Evolutionary conservation across 2,797 vertebrate species (phyloP).

Genomic region (Sebastes wilsoni): DNA sequence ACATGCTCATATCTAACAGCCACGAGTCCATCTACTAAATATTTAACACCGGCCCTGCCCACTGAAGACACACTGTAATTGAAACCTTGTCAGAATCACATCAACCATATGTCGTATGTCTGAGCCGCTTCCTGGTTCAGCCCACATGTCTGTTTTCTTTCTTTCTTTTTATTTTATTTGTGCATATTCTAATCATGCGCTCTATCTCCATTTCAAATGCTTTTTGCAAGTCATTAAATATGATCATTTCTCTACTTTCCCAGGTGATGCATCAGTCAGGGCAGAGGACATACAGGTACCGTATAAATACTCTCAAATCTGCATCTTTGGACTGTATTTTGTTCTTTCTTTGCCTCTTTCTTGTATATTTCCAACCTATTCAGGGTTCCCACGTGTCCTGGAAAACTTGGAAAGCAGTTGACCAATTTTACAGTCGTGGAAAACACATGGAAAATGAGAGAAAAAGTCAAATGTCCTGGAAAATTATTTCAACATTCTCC

Average conservation of each 20-base stretch:
- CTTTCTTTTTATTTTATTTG: not conserved
- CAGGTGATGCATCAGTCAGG: conserved; percentile 71
- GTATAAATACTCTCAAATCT: not conserved
- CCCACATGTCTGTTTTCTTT: not conserved
- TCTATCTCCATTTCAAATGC: not conserved
- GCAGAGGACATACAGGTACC: conserved; percentile 72
- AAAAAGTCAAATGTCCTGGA: too few species aligned
- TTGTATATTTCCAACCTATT: not conserved
- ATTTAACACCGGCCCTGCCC: conserved; percentile 43
- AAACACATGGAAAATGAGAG: too few species aligned
- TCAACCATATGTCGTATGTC: conserved; percentile 28
- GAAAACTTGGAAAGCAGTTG: too few species aligned
- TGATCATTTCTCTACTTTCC: conserved; percentile 5
- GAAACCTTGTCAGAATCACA: conserved; percentile 36
- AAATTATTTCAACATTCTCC: too few species aligned
- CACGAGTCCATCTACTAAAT: conserved; percentile 35
- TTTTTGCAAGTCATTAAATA: not conserved
- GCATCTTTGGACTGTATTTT: not conserved
- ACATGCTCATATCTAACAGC: conserved; percentile 27
- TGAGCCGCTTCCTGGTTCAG: conserved; percentile 34
- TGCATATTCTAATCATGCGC: not conserved
- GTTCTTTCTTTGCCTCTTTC: not conserved
- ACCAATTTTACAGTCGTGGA: too few species aligned
- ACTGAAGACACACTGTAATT: conserved; percentile 36
- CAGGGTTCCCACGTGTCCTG: too few species aligned